Evolutionary conservation across 53 echinoderm and acorn worm species (phyloP), one percentile per base, ranked within the genome.

Genomic region (Hippasteria phrygiana): DNA sequence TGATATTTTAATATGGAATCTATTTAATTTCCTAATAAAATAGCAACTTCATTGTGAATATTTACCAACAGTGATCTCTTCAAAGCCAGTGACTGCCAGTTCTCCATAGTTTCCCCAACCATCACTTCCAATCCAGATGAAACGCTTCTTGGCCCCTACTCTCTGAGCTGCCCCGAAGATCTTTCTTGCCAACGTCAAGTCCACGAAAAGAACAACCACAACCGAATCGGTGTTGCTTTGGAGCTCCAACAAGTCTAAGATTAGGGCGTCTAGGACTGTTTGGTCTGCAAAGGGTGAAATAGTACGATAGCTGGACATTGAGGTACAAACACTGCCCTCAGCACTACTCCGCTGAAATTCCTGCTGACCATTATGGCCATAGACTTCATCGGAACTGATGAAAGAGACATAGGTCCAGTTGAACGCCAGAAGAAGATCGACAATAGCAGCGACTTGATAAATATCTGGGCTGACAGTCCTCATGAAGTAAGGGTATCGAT

Each of bases 121-220:
- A 40, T 97, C 97, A 83, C 93, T 94, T 2, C 74, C 96, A 10
- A 96, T 64, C 94, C 96, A 96, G 22, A 93, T 75, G 20, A 95
- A 95, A 4, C 88, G 71, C 32, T 54, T 37, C 4, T 71, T 28
- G 20, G 81, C 87, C 27, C 45, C 55, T 24, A 69, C 26, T 1
- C 73, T 64, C 16, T 63, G 20, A 4, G 90, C 90, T 3, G 90
- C 80, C 13, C 33, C 38, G 11, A 90, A 86, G 4, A 95, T 73
- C 38, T 73, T 67, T 18, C 74, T 73, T 22, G 89, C 93, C 27
- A 77, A 70, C 14, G 93, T 78, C 0, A 88, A 24, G 59, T 95
- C 90, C 66, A 89, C 84, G 55, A 96, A 96, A 18, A 96, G 83
- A 18, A 96, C 88, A 7, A 95, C 93, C 18, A 92, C 90, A 38